Percentiles rank a stretch among this genome's conserved stretches.
Conservation (phyloP, 2,113 vertebrate species). For the Nothocercus julius region DNA sequence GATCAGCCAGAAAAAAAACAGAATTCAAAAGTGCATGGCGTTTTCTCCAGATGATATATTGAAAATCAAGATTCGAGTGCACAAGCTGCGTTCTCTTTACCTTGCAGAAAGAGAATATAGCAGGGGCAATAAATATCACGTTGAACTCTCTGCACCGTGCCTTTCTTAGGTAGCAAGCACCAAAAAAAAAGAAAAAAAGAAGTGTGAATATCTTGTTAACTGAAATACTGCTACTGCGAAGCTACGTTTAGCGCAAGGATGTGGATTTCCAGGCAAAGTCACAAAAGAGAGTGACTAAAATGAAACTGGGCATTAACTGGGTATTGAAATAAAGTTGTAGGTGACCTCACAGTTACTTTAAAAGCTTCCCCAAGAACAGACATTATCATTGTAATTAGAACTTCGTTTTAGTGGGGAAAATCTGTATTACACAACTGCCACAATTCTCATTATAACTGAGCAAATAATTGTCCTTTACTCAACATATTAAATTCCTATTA, state of each 20-base stretch:
- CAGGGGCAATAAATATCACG: background rate
- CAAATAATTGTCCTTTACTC: conserved; percentile 10
- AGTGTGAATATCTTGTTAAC: background rate
- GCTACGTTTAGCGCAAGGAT: background rate
- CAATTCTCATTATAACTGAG: background rate
- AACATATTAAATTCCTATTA: background rate
- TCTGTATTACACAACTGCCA: background rate
- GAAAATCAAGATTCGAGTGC: background rate
- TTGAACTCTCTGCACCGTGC: background rate
- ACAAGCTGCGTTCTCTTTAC: background rate
- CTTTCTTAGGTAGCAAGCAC: background rate
- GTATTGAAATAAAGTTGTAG: conserved; percentile 18
- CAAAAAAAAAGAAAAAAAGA: background rate
- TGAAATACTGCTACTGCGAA: background rate
- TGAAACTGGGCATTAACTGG: background rate
- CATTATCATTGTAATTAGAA: conserved; percentile 32
- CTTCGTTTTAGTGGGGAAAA: background rate
- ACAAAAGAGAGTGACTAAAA: background rate
- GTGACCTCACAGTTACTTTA: background rate
- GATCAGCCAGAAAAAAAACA: background rate
- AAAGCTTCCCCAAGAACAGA: conserved; percentile 8
- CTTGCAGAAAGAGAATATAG: background rate
- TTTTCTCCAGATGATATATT: background rate
- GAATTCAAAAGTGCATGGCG: background rate
- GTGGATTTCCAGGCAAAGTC: background rate